Evolutionary conservation across 2,888 invertebrate species (phyloP), one percentile per base, ranked within the genome.

Genomic region (Griposia aprilina): DNA sequence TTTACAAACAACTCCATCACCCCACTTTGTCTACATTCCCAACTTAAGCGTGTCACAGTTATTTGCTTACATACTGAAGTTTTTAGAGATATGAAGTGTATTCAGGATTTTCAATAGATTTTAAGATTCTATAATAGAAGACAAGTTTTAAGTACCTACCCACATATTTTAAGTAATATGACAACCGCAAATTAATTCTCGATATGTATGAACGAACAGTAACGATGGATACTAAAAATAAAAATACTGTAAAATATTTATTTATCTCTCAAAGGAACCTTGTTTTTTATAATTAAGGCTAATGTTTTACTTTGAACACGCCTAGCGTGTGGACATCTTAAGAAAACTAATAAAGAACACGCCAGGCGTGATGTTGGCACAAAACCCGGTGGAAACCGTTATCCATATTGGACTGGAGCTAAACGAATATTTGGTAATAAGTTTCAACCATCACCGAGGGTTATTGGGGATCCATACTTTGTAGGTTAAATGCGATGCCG

Each of bases 11-110:
- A 50, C 55, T 52, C 72, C 69, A 62, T 26, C 65, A 67, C 85
- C 82, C 73, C 57, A 63, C 45, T 68, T n/a, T 45, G 86, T 83
- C 76, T 83, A 85, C 83, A 86, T 80, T 74, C 83, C 86, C 86
- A 83, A 83, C 52, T n/a, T 41, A 81, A 82, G 78, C 82, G 66
- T 62, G 36, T 50, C 63, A 20, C 45, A 55, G 59, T 82, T 82
- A 69, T 48, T 60, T 26, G 76, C 82, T 52, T 65, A 69, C 68
- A 59, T 82, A 78, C 57, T 50, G 20, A 2, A 30, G 13, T 36
- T 45, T 30, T n/a, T 36, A 36, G 11, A 26, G 8, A 17, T 11
- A 69, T 62, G 6, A 36, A 70, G 11, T 69, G 52, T 62, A 69
- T 69, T 70, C 11, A 41, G 41, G n/a, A 48, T 48, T 36, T 72